These are phyloP conservation scores for Podarcis muralis DNA, from an alignment of 2,113 vertebrate species.

Conservation along the genomic window DNA sequence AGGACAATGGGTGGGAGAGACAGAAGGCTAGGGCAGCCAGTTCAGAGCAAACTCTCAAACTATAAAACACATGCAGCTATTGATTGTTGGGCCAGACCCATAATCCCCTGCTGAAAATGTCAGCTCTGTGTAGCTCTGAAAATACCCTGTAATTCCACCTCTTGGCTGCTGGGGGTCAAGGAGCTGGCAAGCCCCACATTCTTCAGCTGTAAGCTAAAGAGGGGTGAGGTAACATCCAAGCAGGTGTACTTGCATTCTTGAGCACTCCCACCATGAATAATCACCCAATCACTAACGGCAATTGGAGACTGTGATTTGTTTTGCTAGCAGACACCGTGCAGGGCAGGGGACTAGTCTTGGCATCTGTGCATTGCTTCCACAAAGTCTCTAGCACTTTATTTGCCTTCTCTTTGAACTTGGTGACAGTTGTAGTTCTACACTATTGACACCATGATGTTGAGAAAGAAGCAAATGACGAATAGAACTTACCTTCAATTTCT, in stretches of 20 bases:
- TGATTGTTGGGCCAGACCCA: too few relatives aligned
- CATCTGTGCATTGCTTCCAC: too few relatives aligned
- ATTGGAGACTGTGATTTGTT: neutral
- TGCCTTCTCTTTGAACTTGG: neutral
- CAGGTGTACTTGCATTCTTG: neutral
- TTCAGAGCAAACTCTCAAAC: too few relatives aligned
- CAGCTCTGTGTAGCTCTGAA: too few relatives aligned
- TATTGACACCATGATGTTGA: too few relatives aligned
- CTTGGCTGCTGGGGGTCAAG: neutral
- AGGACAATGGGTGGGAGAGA: too few relatives aligned
- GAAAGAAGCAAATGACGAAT: neutral
- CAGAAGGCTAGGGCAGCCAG: too few relatives aligned
- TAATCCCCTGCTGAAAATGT: too few relatives aligned
- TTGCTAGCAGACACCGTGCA: neutral
- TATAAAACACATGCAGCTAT: too few relatives aligned
- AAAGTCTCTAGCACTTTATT: neutral
- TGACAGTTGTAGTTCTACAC: neutral
- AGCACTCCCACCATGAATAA: neutral
- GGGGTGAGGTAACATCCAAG: neutral
- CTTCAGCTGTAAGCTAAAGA: neutral
- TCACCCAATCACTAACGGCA: neutral
- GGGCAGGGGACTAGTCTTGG: neutral
- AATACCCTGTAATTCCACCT: too few relatives aligned
- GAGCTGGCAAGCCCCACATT: neutral
- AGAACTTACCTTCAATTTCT: conserved; percentile 75